Percentiles rank a stretch among this genome's conserved stretches.
Evolutionary conservation across 2,888 invertebrate genomes (phyloP).

Genomic region (Cybosia mesomella): DNA sequence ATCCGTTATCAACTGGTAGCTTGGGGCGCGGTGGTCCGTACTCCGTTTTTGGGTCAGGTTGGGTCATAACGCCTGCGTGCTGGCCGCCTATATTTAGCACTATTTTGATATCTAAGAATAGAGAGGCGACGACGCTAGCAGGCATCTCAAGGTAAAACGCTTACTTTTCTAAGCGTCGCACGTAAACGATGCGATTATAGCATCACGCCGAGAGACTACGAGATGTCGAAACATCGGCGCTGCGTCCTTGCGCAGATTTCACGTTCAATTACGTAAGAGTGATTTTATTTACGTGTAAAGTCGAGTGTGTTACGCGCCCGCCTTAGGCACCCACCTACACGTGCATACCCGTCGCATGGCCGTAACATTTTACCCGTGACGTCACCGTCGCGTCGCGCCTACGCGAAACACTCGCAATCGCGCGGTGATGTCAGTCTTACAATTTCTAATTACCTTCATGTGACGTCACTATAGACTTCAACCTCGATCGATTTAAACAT

Average conservation of each 20-base stretch:
- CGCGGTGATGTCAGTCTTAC: slow-evolving; percentile 73
- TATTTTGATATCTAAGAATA: slow-evolving; percentile 79
- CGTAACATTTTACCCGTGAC: slow-evolving; percentile 78
- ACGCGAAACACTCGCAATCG: slow-evolving; percentile 70
- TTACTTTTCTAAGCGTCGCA: slow-evolving; percentile 83
- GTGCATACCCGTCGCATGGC: slow-evolving; percentile 49
- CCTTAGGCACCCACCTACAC: slow-evolving; percentile 52
- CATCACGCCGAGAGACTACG: slow-evolving; percentile 70
- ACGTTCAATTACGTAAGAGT: slow-evolving; percentile 80
- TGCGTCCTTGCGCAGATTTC: slow-evolving; percentile 82
- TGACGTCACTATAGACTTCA: slow-evolving; percentile 79
- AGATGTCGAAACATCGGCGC: slow-evolving; percentile 72
- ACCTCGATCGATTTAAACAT: slow-evolving; percentile 55
- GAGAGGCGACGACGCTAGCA: slow-evolving; percentile 76
- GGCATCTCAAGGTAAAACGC: slow-evolving; percentile 82
- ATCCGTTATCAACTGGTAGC: slow-evolving; percentile 79
- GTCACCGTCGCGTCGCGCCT: slow-evolving; percentile 78
- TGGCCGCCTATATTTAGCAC: slow-evolving; percentile 69
- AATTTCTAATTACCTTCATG: slow-evolving; percentile 60
- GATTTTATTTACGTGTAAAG: slow-evolving; percentile 72
- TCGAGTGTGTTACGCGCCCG: slow-evolving; percentile 61
- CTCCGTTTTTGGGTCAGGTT: slow-evolving; percentile 84
- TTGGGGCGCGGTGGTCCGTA: slow-evolving; percentile 75
- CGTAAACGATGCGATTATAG: slow-evolving; percentile 81
- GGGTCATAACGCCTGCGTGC: slow-evolving; percentile 85